Conservation (phyloP, 2,113 vertebrate species). For the Montifringilla adamsi region DNA sequence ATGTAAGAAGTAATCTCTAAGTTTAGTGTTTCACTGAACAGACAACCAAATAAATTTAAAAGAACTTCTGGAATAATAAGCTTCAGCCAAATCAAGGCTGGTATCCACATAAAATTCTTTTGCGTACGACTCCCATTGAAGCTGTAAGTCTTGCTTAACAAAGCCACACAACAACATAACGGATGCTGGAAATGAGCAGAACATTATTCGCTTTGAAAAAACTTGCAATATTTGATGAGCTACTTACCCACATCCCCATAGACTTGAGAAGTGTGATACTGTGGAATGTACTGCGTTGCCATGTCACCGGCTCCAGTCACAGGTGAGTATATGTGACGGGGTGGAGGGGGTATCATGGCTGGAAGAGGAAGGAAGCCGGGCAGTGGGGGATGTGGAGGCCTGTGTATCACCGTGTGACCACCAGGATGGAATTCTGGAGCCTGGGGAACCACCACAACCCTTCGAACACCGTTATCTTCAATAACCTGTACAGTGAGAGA, state of each 20-base stretch:
- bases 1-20: neutral
- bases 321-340: constrained; percentile 88
- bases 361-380: constrained; percentile 93
- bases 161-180: neutral
- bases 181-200: neutral
- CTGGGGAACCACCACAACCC: constrained; percentile 97
- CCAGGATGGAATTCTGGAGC: constrained; percentile 92
- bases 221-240: neutral
- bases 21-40: neutral
- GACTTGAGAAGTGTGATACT: constrained; percentile 91
- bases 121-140: neutral
- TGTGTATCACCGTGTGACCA: constrained; percentile 89
- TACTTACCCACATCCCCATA: constrained; percentile 92
- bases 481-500: constrained; percentile 82
- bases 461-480: constrained; percentile 94
- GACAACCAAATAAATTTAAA: neutral
- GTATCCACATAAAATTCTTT: neutral
- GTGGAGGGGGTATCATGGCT: constrained; percentile 89
- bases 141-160: neutral
- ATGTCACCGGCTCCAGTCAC: constrained; percentile 88
- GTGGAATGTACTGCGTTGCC: constrained; percentile 89
- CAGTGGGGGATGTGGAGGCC: constrained; percentile 88
- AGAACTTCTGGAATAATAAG: neutral
- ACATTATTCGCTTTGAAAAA: neutral
- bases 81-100: neutral